phyloP scores from a whole-genome alignment of 2,113 vertebrate genomes.

The Raphicerus campestris region DNA sequence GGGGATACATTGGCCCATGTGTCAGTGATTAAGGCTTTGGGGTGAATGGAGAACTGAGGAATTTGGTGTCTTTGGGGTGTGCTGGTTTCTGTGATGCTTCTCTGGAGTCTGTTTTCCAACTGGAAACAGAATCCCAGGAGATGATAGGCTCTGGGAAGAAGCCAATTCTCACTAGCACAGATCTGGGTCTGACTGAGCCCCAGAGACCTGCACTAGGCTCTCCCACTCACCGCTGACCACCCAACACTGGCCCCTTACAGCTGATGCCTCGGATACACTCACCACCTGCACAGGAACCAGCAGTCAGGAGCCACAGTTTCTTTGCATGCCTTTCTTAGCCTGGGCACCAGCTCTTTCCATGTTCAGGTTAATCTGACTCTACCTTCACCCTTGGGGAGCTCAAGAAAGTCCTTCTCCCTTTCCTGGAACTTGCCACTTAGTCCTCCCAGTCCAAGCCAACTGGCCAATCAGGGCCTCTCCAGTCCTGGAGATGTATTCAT shows the following conservation, averaged over 20 bases:
- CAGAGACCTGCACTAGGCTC: neutral
- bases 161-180: neutral
- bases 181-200: neutral
- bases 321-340: neutral
- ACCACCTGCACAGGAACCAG: fast-evolving
- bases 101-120: conserved; percentile 3
- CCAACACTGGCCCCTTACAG: neutral
- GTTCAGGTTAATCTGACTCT: neutral
- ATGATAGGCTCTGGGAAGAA: neutral
- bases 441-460: neutral
- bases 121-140: conserved; percentile 21
- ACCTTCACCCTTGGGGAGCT: neutral
- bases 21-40: conserved; percentile 48
- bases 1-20: conserved; percentile 15
- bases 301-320: neutral
- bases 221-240: neutral
- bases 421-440: neutral
- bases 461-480: neutral
- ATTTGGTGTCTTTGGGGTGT: conserved; percentile 25
- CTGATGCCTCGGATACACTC: fast-evolving
- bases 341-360: neutral
- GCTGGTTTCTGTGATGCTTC: neutral
- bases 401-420: neutral
- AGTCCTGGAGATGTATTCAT: neutral
- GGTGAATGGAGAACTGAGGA: conserved; percentile 32